Conservation (phyloP, 2,113 vertebrate genomes). For the Mobula birostris region DNA sequence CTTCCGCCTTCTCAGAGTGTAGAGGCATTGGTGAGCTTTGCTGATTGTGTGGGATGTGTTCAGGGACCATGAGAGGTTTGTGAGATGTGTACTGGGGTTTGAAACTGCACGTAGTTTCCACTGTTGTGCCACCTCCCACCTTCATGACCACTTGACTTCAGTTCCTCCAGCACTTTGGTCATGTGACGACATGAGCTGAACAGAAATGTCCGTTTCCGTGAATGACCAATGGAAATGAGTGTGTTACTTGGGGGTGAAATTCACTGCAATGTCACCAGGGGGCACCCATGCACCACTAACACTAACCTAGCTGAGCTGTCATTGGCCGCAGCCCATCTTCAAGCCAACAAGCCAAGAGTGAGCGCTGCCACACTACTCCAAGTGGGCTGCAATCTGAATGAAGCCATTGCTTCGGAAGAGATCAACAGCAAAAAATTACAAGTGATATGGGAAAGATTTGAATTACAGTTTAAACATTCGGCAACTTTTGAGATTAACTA, state of each 20-base stretch:
- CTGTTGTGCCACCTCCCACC: no score
- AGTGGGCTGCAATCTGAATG: no score
- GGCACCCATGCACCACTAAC: background rate
- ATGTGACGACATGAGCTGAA: background rate
- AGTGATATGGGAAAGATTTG: background rate
- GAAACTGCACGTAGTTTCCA: no score
- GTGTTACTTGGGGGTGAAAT: background rate
- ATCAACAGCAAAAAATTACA: background rate
- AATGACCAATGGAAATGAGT: background rate
- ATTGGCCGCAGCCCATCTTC: background rate
- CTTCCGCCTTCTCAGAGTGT: no score
- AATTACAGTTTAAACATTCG: background rate
- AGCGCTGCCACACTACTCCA: no score
- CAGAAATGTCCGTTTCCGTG: no score
- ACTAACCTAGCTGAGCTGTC: background rate
- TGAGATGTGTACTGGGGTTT: no score
- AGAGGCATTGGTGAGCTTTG: no score
- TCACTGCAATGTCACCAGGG: background rate
- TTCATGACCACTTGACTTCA: background rate
- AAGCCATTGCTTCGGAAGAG: background rate
- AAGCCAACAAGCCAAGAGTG: background rate
- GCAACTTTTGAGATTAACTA: background rate
- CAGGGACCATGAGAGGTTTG: no score
- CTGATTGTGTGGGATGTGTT: no score
- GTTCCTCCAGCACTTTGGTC: background rate